Conservation (phyloP, 1,140 invertebrate species). For the Pseudomyrmex sp. region DNA sequence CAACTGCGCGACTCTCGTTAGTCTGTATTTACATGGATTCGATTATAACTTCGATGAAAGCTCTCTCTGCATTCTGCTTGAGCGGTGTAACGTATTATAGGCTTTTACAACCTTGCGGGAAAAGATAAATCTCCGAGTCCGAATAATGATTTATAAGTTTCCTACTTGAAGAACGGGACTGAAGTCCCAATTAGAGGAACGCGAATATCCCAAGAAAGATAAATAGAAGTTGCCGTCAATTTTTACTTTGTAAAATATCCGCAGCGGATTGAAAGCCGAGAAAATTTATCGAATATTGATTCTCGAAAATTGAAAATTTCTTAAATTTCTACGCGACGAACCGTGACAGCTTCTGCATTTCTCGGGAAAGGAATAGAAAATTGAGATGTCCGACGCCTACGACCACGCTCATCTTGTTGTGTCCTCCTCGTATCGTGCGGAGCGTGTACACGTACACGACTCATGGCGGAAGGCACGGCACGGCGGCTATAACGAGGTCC, state of each 20-base stretch:
- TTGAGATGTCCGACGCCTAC: slow-evolving; percentile 71
- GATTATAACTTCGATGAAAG: background rate
- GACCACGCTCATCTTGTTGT: slow-evolving; percentile 45
- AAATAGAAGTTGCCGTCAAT: background rate
- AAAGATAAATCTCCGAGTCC: background rate
- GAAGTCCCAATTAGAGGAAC: too few relatives aligned
- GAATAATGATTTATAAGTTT: slow-evolving; percentile 8
- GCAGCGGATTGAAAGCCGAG: background rate
- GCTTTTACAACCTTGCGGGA: background rate
- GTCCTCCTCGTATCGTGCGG: slow-evolving; percentile 23
- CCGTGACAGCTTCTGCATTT: background rate
- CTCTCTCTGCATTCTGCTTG: slow-evolving; percentile 5
- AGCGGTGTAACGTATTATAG: background rate
- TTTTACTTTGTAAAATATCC: background rate
- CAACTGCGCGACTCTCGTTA: slow-evolving; percentile 9
- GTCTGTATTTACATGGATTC: background rate
- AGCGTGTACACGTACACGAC: slow-evolving; percentile 48
- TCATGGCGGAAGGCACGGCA: slow-evolving; percentile 33
- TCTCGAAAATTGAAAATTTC: background rate
- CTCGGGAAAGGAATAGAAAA: slow-evolving; percentile 47
- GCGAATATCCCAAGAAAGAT: too few relatives aligned
- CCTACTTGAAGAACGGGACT: background rate
- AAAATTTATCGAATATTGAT: background rate
- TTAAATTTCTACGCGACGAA: background rate
- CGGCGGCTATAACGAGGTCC: slow-evolving; percentile 72